Evolutionary conservation across 1,140 invertebrate genomes (phyloP).

Genomic region (Diabrotica virgifera): DNA sequence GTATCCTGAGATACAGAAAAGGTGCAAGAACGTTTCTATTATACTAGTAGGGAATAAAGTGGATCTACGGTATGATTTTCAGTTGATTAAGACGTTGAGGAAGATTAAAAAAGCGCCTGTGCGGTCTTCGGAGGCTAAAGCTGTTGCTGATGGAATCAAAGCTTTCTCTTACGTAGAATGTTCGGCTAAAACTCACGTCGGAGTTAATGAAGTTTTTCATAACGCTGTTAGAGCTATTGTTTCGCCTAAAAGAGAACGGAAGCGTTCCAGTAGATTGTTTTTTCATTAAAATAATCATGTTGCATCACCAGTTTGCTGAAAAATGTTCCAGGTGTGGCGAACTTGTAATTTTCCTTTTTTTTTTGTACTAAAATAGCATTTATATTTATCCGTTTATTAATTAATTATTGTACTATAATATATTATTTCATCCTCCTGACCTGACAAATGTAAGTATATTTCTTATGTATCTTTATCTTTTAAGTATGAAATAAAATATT

Average conservation of each 20-base stretch:
- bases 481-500: no score
- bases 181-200: not conserved
- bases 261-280: not conserved
- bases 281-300: not conserved
- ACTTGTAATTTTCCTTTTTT: no score
- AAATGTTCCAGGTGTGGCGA: no score
- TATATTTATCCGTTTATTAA: no score
- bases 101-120: not conserved
- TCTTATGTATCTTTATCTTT: no score
- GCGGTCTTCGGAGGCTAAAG: conserved; percentile 8
- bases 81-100: not conserved
- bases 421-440: no score
- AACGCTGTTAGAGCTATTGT: not conserved
- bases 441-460: no score
- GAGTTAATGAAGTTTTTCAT: not conserved
- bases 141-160: not conserved
- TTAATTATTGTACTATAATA: no score
- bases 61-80: conserved; percentile 7
- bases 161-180: not conserved
- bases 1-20: conserved; percentile 85
- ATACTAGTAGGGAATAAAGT: conserved; percentile 78
- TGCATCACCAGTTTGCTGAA: no score
- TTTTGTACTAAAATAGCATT: no score
- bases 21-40: conserved; percentile 80
- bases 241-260: not conserved